Base-by-base conservation (phyloP, 2,888 invertebrate genomes). In the Lathronympha strigana region DNA sequence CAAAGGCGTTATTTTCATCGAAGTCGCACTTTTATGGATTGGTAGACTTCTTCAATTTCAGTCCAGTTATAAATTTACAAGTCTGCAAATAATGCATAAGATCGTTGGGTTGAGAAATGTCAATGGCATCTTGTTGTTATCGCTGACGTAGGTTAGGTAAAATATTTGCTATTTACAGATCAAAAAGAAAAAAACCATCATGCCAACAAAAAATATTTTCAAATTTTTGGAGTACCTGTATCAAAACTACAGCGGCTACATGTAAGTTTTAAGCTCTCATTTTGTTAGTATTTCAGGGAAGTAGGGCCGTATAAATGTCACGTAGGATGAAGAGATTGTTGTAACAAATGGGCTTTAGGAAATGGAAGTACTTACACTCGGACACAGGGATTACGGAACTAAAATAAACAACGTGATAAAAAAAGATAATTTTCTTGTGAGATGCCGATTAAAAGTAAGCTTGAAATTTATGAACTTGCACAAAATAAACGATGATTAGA, bases 311-410 rank as follows among this genome's bases (percentile, higher is more conserved):
- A 63, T 64, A 66, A 70, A 69, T 63, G 68, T 71, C 67, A 49
- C 53, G n/a, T 40, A 31, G 71, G 62, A 67, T 68, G 67, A 67
- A 69, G 71, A 71, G 69, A 71, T 71, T 71, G 68, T 63, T 67
- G 64, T 71, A 66, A 71, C 67, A 68, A 71, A 71, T 67, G 67
- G 47, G 67, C 62, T 53, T 49, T 47, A 66, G 69, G 64, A 68
- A 63, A 63, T 61, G 43, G 57, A 33, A 63, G 53, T 43, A 36
- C n/a, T n/a, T n/a, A n/a, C 28, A 43, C 57, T 11, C 38, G 25
- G 33, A 45, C 43, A 31, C 21, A 15, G n/a, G 25, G 13, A 19
- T 11, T 55, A 28, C 5, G 47, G 40, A 55, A 21, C 25, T 38
- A 51, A 62, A 54, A 49, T 15, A 19, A 36, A 21, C 8, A 8